Percentiles rank a stretch among this genome's conserved stretches.
phyloP scores from a whole-genome alignment of 92 coral and sea anemone species.

The Zoanthus sansibaricus region DNA sequence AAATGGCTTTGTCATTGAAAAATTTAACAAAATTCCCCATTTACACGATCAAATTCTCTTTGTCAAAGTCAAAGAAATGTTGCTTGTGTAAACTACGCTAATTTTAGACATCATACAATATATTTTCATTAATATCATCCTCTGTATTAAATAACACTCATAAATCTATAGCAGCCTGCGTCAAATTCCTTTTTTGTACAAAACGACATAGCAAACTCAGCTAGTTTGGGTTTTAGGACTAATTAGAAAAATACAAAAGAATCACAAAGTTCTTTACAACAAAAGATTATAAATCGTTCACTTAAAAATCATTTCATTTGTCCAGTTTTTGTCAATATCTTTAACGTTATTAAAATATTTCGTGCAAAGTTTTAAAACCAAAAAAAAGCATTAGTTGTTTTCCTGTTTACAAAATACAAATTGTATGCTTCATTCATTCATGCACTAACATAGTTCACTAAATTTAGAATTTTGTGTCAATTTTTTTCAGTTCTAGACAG shows the following conservation, averaged over 20 bases:
- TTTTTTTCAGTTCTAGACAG: background rate
- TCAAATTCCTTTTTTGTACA: background rate
- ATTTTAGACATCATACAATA: background rate
- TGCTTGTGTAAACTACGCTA: background rate
- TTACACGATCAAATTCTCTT: background rate
- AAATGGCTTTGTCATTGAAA: background rate
- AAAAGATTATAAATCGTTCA: background rate
- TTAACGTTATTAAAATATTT: constrained; percentile 36
- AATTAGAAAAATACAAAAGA: constrained; percentile 6
- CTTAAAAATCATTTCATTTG: background rate
- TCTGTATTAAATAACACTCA: background rate
- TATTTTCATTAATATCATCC: background rate
- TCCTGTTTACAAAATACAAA: constrained; percentile 1
- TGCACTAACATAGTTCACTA: background rate
- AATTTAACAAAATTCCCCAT: background rate
- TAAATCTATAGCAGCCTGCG: background rate
- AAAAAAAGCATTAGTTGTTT: background rate
- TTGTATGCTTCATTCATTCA: background rate
- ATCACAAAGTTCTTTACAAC: background rate
- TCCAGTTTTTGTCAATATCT: background rate
- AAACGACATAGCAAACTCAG: background rate
- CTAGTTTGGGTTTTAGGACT: background rate
- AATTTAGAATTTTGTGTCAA: background rate
- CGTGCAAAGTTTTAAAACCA: constrained; percentile 5
- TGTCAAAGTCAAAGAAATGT: too few species aligned